A percentile compares a stretch with the other conserved stretches of the same genome.
Evolutionary conservation across 2,797 vertebrate species (phyloP).

Genomic region (Sebastes umbrosus): DNA sequence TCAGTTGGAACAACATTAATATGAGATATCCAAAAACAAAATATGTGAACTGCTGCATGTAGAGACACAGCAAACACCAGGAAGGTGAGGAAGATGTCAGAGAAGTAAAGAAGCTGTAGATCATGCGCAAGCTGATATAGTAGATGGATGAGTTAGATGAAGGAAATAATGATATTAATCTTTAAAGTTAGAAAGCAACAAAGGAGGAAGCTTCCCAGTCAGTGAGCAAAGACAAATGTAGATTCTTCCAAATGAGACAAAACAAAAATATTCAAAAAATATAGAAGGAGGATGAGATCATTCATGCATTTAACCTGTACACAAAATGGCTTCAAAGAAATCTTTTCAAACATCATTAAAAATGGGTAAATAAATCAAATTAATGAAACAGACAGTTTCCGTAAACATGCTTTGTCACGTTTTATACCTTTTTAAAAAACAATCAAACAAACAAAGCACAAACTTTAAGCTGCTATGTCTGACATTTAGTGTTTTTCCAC

Average conservation of each 20-base stretch:
- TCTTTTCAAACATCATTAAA: background rate
- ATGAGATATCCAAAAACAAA: background rate
- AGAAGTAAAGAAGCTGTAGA: background rate
- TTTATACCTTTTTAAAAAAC: background rate
- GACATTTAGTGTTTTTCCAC: background rate
- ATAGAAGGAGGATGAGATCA: background rate
- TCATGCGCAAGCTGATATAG: conserved; percentile 39
- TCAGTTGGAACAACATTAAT: background rate
- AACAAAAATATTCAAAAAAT: background rate
- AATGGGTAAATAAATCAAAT: background rate
- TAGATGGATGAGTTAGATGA: background rate
- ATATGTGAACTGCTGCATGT: background rate
- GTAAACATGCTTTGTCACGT: background rate
- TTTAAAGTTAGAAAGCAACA: background rate
- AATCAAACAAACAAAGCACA: background rate
- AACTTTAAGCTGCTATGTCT: conserved; percentile 23
- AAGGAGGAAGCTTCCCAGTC: background rate
- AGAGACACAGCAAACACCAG: background rate
- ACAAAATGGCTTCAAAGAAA: background rate
- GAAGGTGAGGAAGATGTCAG: background rate
- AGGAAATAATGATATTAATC: background rate
- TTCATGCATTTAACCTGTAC: conserved; percentile 8
- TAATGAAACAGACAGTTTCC: background rate
- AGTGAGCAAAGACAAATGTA: background rate
- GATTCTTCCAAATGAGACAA: background rate